Percentiles rank a stretch among this genome's conserved stretches.
Conservation (phyloP, 2,797 vertebrate genomes). For the Melanotaenia pygmaea region DNA sequence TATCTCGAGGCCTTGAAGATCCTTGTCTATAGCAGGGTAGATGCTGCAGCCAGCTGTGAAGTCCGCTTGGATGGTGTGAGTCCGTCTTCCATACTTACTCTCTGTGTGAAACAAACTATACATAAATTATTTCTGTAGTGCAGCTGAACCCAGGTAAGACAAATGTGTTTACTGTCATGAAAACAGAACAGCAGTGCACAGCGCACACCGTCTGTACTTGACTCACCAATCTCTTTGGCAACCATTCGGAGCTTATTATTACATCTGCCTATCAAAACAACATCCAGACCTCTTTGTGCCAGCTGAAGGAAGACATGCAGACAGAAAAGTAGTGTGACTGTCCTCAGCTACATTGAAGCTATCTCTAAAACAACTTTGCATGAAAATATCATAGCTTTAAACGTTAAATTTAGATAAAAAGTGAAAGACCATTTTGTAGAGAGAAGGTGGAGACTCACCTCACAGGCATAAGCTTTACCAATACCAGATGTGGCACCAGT, state of each 20-base stretch:
- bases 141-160: not conserved
- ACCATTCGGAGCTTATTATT: slow-evolving; percentile 74
- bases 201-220: not conserved
- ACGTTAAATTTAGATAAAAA: not conserved
- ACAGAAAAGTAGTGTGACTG: slow-evolving; percentile 6
- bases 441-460: slow-evolving; percentile 73
- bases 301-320: slow-evolving; percentile 71
- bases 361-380: not conserved
- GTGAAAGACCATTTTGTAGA: not conserved
- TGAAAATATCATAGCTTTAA: not conserved
- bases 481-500: slow-evolving; percentile 87
- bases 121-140: not conserved
- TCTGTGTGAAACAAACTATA: slow-evolving; percentile 65
- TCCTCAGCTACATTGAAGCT: not conserved
- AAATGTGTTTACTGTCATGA: not conserved
- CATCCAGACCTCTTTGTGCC: slow-evolving; percentile 83
- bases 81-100: slow-evolving; percentile 66
- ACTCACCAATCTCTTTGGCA: slow-evolving; percentile 83
- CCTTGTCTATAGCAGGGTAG: slow-evolving; percentile 76
- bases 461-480: slow-evolving; percentile 82
- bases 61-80: slow-evolving; percentile 80
- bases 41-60: slow-evolving; percentile 80
- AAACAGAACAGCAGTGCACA: not conserved
- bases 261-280: slow-evolving; percentile 83
- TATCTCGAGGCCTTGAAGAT: slow-evolving; percentile 80